These are phyloP conservation scores for Strigamia maritima DNA, from an alignment of 2,888 invertebrate species.

Conservation along the genomic window DNA sequence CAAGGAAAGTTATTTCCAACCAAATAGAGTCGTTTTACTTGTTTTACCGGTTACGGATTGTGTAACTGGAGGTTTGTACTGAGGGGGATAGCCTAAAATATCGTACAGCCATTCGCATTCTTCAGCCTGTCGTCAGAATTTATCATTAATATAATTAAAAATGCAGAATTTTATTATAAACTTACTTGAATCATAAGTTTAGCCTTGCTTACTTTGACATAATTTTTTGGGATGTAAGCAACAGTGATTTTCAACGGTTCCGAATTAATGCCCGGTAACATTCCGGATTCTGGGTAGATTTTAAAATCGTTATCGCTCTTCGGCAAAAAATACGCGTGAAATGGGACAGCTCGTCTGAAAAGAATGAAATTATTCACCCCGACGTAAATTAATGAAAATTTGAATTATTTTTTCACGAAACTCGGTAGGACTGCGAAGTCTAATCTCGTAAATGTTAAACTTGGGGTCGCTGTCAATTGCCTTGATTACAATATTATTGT, in stretches of 20 bases:
- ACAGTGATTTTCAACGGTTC: not conserved
- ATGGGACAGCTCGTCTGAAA: not conserved
- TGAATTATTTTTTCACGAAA: not conserved
- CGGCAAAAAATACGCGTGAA: not conserved
- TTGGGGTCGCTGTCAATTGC: constrained; percentile 1
- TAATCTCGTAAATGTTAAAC: not conserved
- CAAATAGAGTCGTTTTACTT: not conserved
- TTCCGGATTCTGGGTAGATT: constrained; percentile 27
- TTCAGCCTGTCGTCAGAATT: not conserved
- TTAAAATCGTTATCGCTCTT: constrained; percentile 28
- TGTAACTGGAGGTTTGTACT: not conserved
- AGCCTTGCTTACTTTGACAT: not conserved
- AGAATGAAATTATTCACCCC: not conserved
- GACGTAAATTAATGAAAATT: too few relatives aligned
- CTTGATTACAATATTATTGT: constrained; percentile 19
- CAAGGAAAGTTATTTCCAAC: not conserved
- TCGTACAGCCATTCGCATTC: constrained; percentile 18
- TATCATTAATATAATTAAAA: too few relatives aligned
- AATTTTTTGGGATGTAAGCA: not conserved
- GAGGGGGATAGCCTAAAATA: not conserved
- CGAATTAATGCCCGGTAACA: not conserved
- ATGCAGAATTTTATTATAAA: not conserved
- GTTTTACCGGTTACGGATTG: not conserved
- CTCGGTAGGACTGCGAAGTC: not conserved
- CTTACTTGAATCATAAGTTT: constrained; percentile 25